Base-by-base conservation (phyloP, 2,797 vertebrate species). In the Capromys pilorides region DNA sequence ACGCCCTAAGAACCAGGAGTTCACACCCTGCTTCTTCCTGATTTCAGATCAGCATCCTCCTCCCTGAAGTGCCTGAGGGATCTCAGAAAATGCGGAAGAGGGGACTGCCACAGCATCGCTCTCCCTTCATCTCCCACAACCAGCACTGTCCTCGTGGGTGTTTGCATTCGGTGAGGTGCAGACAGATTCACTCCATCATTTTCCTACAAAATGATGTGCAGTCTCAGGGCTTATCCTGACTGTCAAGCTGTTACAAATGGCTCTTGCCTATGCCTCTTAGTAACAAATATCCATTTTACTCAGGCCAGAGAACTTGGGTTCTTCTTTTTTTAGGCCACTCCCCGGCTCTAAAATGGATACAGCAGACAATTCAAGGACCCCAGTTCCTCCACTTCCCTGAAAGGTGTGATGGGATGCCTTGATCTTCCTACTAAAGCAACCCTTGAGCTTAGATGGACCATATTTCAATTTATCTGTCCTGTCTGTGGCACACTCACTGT, bases 381-480 rank as follows among this genome's bases (percentile, higher is more conserved):
- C 85, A 14, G 51, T 77, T 66, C 0, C 0, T 80, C 90, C 24
- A 67, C 41, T 66, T 89, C 12, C 71, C 36, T 0, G 0, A n/a
- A 78, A 96, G 54, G 45, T 4, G 61, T 78, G 61, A 0, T 33
- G 26, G 36, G 33, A n/a, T 78, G 64, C 87, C 67, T 77, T 91
- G 90, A 73, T 73, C 84, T 93, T 92, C 66, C 19, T 5, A 0
- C 66, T 33, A 79, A 22, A 92, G 64, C 18, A 77, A 31, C 41
- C 36, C 91, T 78, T 39, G 2, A 0, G 14, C 82, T 83, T 45
- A 78, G 91, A 71, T 84, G 93, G 66, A 89, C 81, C 79, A 9
- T 83, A 91, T 93, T 86, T 94, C 93, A 82, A 5, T 69, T n/a
- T 90, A 69, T 85, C 51, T 89, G 86, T 85, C 92, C 86, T 95